A percentile compares a stretch with the other conserved stretches of the same genome.
Evolutionary conservation across 2,113 vertebrate genomes (phyloP).

Genomic region (Strix aluco): DNA sequence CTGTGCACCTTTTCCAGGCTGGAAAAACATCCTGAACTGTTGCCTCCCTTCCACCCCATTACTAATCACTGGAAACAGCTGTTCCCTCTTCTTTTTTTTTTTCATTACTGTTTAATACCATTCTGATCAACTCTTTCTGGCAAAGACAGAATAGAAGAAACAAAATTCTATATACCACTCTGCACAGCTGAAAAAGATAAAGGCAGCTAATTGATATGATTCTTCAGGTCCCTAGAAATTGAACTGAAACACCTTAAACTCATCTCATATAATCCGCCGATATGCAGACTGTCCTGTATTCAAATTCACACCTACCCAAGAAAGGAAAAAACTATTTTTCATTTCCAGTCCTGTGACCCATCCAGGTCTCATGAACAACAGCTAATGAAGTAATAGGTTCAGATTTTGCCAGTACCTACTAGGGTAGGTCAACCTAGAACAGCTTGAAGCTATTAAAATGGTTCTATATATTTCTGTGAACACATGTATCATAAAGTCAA

Average conservation of each 20-base stretch:
- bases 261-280: background rate
- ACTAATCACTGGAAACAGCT: conserved; percentile 25
- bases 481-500: background rate
- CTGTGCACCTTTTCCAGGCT: background rate
- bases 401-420: conserved; percentile 34
- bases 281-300: background rate
- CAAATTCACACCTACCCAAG: background rate
- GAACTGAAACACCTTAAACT: background rate
- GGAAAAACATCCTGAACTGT: background rate
- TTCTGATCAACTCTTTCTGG: background rate
- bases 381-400: background rate
- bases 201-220: background rate
- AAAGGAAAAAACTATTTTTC: background rate
- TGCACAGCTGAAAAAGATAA: background rate
- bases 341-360: background rate
- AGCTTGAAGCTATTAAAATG: conserved; percentile 54
- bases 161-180: background rate
- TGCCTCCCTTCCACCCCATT: background rate
- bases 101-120: background rate
- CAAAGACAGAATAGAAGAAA: background rate
- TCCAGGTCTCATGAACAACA: background rate
- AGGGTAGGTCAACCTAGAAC: background rate
- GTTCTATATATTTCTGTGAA: conserved; percentile 11
- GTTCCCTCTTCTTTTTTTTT: background rate
- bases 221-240: background rate